Evolutionary conservation across 1,140 invertebrate genomes (phyloP), one percentile per base, ranked within the genome.

Genomic region (Magallana gigas): DNA sequence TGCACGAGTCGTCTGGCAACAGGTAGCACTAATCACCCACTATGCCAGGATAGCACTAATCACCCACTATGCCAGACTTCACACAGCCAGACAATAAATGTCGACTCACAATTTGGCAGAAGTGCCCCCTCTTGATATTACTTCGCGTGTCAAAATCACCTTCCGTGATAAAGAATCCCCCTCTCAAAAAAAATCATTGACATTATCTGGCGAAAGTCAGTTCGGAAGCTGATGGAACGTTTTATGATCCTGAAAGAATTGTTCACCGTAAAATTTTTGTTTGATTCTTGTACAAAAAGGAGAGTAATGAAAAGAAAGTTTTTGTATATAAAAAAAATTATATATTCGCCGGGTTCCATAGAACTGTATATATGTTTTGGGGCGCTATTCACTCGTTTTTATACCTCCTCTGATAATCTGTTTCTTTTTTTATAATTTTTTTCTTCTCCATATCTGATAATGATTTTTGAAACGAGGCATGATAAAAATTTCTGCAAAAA

Each of bases 81-180:
- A 76, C 68, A 76, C 68, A 76, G 68, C 68, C 23, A 76, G 68
- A 76, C 68, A 76, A 76, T 76, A 76, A 76, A 76, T 76, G 68
- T 76, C 68, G 68, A 12, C 68, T 36, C 7, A 76, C 68, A 76
- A 76, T 76, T 48, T 76, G 68, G 68, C 68, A 76, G 68, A 76
- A 76, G 68, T 48, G 36, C 8, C 23, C 68, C 68, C n/a, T 29
- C 68, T 29, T 23, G 23, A 76, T 76, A 76, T 76, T 48, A 76
- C 23, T 29, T 48, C 68, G 68, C 68, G 68, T 76, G 68, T 76
- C 68, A 76, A 76, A 48, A 76, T 29, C 36, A 76, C 68, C 68
- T 23, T 76, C 12, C 23, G 36, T 8, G 68, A 76, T 76, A 76
- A 18, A 76, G 68, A 76, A 76, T 36, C 68, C 11, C 36, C 36